Conservation (phyloP, 2,797 vertebrate species). For the Sebastes jordani region DNA sequence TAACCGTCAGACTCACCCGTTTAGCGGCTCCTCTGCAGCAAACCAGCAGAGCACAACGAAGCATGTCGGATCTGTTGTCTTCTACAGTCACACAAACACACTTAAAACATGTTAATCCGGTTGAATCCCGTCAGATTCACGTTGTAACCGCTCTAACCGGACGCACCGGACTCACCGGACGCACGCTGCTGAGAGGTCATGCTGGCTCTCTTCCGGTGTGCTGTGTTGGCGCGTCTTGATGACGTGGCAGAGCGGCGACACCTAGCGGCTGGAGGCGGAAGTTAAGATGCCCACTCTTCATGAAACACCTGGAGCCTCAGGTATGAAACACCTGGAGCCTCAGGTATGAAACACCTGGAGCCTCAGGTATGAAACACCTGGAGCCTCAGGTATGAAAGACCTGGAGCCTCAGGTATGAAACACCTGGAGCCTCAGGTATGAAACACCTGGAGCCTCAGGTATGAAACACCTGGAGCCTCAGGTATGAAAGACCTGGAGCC, state of each 20-base stretch:
- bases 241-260: neutral
- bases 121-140: neutral
- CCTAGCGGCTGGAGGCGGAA: neutral
- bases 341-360: no score
- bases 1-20: slow-evolving; percentile 20
- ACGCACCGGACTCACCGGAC: fast-evolving
- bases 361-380: no score
- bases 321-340: no score
- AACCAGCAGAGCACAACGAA: slow-evolving; percentile 47
- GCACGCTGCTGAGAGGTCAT: slow-evolving; percentile 47
- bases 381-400: no score
- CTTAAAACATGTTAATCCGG: neutral
- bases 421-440: no score
- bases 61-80: slow-evolving; percentile 24
- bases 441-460: no score
- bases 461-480: no score
- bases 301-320: no score
- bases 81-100: no score
- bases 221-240: slow-evolving; percentile 39
- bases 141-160: neutral
- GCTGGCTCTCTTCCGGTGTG: neutral
- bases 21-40: slow-evolving; percentile 44
- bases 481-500: no score
- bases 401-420: no score
- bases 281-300: no score